Evolutionary conservation across 2,113 vertebrate genomes (phyloP).

Genomic region (Psettodes erumei): DNA sequence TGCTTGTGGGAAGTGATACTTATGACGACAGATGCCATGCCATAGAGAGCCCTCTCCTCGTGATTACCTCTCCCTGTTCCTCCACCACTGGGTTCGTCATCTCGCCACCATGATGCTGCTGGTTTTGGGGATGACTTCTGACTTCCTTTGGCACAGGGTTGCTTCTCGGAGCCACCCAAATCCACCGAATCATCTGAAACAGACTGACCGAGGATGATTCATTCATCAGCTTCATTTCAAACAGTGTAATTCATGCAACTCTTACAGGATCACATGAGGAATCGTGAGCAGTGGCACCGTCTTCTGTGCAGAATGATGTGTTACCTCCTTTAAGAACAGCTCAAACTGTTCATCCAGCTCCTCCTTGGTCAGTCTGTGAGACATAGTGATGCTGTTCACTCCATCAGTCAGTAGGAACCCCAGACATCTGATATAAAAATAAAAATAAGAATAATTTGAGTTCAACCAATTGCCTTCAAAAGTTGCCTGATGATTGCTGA

Average conservation of each 20-base stretch:
- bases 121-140: constrained; percentile 78
- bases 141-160: constrained; percentile 66
- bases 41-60: not conserved
- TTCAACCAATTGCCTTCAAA: too few species aligned
- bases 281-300: not conserved
- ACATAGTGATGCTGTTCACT: constrained; percentile 77
- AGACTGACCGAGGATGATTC: constrained; percentile 82
- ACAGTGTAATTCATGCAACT: too few species aligned
- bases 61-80: constrained; percentile 45
- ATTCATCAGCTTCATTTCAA: too few species aligned
- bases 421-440: not conserved
- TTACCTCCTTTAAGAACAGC: constrained; percentile 94
- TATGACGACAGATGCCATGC: not conserved
- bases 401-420: constrained; percentile 14
- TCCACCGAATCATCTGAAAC: constrained; percentile 94
- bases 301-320: not conserved
- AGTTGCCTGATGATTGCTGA: too few species aligned
- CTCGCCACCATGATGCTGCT: constrained; percentile 85
- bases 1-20: too few species aligned
- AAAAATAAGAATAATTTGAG: not conserved
- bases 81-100: constrained; percentile 73
- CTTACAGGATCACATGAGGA: not conserved
- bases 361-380: constrained; percentile 84
- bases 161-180: constrained; percentile 78
- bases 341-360: constrained; percentile 94